These are phyloP conservation scores for Platichthys stellatus DNA, from an alignment of 2,113 vertebrate species.

Conservation along the genomic window DNA sequence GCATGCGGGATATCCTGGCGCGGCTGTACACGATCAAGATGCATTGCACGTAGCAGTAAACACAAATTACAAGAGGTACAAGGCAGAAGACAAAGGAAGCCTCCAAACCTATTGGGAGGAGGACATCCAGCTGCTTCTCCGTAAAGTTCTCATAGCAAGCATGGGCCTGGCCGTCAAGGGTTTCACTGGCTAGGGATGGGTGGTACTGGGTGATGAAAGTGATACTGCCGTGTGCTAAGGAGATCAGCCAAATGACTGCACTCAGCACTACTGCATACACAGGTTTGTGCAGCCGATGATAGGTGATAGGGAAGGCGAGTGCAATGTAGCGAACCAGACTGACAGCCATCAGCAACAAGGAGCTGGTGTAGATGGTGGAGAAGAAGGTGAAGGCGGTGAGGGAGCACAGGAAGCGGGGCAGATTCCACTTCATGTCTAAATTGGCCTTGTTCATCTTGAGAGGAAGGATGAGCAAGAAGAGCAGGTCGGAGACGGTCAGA, in stretches of 20 bases:
- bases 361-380: constrained; percentile 87
- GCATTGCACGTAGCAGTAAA: constrained; percentile 76
- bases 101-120: constrained; percentile 81
- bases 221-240: constrained; percentile 79
- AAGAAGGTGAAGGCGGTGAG: constrained; percentile 81
- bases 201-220: constrained; percentile 71
- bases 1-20: constrained; percentile 55
- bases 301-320: constrained; percentile 79
- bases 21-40: constrained; percentile 71
- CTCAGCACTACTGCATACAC: constrained; percentile 49
- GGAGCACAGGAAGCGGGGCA: constrained; percentile 74
- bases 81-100: constrained; percentile 80
- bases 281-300: constrained; percentile 62
- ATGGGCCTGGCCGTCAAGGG: neutral
- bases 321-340: constrained; percentile 84
- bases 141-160: constrained; percentile 82
- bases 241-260: constrained; percentile 78
- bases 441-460: constrained; percentile 84
- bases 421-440: constrained; percentile 66
- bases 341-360: constrained; percentile 82
- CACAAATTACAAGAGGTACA: constrained; percentile 73
- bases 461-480: constrained; percentile 83
- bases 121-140: constrained; percentile 61
- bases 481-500: constrained; percentile 82
- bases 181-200: neutral